These are phyloP conservation scores for Eublepharis macularius DNA, from an alignment of 2,113 vertebrate species.

Conservation along the genomic window DNA sequence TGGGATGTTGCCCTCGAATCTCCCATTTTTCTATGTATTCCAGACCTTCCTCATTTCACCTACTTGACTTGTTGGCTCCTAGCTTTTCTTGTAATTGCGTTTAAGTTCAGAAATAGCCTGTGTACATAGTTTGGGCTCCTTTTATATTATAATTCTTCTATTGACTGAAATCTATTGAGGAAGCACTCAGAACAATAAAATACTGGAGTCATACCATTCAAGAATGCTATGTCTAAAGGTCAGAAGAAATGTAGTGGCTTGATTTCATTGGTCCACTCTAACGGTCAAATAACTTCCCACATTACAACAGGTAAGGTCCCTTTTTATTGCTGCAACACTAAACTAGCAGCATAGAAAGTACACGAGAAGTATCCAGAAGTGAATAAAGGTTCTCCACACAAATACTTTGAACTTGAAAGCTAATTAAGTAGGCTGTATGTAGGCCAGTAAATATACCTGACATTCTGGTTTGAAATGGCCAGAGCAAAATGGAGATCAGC, in stretches of 20 bases:
- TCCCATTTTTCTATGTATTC: background rate
- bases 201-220: background rate
- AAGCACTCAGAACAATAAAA: background rate
- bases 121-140: background rate
- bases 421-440: no score
- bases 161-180: slow-evolving; percentile 19
- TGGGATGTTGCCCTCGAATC: background rate
- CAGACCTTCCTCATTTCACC: slow-evolving; percentile 8
- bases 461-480: background rate
- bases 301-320: no score
- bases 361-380: no score
- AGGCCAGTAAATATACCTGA: no score
- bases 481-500: background rate
- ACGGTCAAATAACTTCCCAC: no score
- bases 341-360: no score
- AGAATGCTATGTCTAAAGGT: background rate
- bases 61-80: slow-evolving; percentile 2
- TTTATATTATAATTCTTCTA: slow-evolving; percentile 5
- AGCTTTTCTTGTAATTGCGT: slow-evolving; percentile 17
- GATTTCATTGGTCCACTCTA: background rate
- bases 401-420: no score
- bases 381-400: no score
- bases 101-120: background rate
- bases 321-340: no score
- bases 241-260: background rate